Base-by-base conservation (phyloP, 37 sponge, comb jelly and placozoan genomes). In the Hexactinellida sp. region DNA sequence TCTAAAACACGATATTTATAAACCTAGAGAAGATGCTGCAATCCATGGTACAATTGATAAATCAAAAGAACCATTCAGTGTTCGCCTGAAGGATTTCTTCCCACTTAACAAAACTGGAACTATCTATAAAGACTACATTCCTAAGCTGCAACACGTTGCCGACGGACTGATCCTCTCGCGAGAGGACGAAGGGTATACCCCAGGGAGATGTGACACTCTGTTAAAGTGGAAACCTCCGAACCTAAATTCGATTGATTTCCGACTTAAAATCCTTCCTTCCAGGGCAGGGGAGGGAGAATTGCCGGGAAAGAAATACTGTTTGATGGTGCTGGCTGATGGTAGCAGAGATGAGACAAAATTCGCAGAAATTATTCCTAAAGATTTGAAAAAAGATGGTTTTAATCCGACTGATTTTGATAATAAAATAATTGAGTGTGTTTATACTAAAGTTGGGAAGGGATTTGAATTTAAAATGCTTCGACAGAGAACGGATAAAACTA, bases 161-260 rank as follows among this genome's bases (percentile, higher is more conserved):
- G 96, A 98, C 88, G 99, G 99, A 0, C 87, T 98, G 24, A 91
- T 98, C 32, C 92, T 95, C 83, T 88, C 90, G 19, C 94, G 94
- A 10, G 88, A 84, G 24, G 5, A 82, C 28, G 90, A 96, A 37
- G 96, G 92, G 0, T 98, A 98, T 86, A 85, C 52, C 3, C 55
- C 92, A 36, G 96, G 96, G 0, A 84, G 84, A 54, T 91, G 94
- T 84, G 39, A 84, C 19, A 82, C 55, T 0, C 86, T 98, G 37
- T 90, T 98, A 13, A 98, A 98, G 76, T 98, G 99, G 99, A 98
- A 95, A 84, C 99, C 99, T 36, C 85, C 92, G 36, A 91, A 92
- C 23, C 86, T 98, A 35, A 98, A 95, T 86, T 88, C 91, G 30
- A 94, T 98, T 0, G 99, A 98, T 85, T 98, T 98, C 84, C 84